phyloP scores from a whole-genome alignment of 2,888 invertebrate species.

The Keiferia lycopersicella region DNA sequence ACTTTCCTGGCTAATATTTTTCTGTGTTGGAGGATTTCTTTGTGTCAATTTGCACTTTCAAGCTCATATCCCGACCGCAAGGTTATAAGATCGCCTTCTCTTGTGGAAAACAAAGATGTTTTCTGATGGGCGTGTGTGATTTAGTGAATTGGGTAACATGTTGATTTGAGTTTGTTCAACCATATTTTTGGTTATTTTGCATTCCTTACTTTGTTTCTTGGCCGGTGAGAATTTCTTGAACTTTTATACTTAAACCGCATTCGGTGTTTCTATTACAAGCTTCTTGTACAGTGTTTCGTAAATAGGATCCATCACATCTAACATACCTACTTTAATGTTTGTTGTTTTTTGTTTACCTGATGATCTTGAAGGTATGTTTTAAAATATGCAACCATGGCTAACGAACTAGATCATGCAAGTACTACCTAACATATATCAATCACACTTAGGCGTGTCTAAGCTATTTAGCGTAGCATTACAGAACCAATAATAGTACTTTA shows the following conservation, averaged over 20 bases:
- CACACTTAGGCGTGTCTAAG: too few relatives aligned
- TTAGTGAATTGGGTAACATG: constrained; percentile 57
- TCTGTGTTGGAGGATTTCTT: constrained; percentile 30
- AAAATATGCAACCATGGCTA: too few relatives aligned
- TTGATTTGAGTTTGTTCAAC: constrained; percentile 35
- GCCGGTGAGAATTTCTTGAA: not conserved
- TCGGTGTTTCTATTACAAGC: not conserved
- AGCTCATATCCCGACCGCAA: constrained; percentile 67
- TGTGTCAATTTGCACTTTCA: constrained; percentile 46
- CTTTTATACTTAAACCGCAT: not conserved
- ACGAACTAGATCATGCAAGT: too few relatives aligned
- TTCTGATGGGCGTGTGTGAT: constrained; percentile 65
- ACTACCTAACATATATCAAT: too few relatives aligned
- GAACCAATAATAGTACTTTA: constrained; percentile 2
- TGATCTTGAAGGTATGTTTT: too few relatives aligned
- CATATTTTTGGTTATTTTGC: constrained; percentile 34
- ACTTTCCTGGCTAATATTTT: not conserved
- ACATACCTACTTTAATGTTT: too few relatives aligned
- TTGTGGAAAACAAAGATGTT: constrained; percentile 73
- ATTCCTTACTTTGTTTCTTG: constrained; percentile 24
- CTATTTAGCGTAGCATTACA: not conserved
- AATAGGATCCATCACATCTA: too few relatives aligned
- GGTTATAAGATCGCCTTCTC: constrained; percentile 68
- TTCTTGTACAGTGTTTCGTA: too few relatives aligned
- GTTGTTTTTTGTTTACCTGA: too few relatives aligned